These are phyloP conservation scores for Drosophila nikananu DNA, from an alignment of 1,140 invertebrate genomes.

Conservation along the genomic window DNA sequence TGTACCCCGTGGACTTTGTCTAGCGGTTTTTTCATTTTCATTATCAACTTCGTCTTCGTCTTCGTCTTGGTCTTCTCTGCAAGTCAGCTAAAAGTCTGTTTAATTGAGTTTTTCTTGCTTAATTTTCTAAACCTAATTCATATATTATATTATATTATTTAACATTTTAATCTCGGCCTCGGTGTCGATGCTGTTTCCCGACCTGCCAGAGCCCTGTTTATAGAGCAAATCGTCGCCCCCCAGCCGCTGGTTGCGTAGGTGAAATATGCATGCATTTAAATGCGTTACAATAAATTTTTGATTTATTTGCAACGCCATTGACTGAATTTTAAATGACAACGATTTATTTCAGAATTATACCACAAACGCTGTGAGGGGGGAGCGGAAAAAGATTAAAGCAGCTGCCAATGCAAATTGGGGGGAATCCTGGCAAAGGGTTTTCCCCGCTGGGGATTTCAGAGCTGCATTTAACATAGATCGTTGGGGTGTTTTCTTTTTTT, in stretches of 20 bases:
- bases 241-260: constrained; percentile 47
- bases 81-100: background rate
- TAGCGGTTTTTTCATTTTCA: constrained; percentile 23
- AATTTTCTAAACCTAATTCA: background rate
- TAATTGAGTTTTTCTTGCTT: constrained; percentile 21
- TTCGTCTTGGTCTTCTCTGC: background rate
- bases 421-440: constrained; percentile 22
- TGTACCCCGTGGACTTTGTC: constrained; percentile 32
- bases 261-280: constrained; percentile 80
- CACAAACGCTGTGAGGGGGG: background rate
- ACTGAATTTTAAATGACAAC: constrained; percentile 79
- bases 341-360: constrained; percentile 78
- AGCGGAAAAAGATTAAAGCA: constrained; percentile 43
- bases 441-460: background rate
- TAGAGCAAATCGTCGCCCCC: constrained; percentile 18
- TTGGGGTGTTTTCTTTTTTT: constrained; percentile 12
- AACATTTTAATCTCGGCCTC: background rate
- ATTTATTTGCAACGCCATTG: constrained; percentile 82
- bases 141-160: background rate
- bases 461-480: constrained; percentile 26
- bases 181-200: background rate
- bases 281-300: constrained; percentile 82
- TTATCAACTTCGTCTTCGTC: constrained; percentile 1
- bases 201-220: constrained; percentile 6
- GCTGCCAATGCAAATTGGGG: constrained; percentile 66